phyloP scores from a whole-genome alignment of 2,797 vertebrate genomes.

The Pteronotus mesoamericanus region DNA sequence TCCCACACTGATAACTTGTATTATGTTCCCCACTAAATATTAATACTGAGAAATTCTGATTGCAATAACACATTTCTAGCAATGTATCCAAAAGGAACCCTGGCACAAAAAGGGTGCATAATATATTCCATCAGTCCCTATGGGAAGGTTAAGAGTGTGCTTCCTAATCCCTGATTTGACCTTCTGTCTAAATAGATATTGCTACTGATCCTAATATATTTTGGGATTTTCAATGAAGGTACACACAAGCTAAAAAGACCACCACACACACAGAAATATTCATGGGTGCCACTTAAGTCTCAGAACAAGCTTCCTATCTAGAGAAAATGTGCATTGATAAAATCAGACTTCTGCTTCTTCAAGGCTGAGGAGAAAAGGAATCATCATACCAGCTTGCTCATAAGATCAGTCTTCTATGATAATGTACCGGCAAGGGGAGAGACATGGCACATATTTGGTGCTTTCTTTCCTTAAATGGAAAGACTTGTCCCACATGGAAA shows the following conservation, averaged over 20 bases:
- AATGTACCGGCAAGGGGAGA: not conserved
- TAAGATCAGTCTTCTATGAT: not conserved
- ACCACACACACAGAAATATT: not conserved
- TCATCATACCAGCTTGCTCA: not conserved
- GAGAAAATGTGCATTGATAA: conserved; percentile 35
- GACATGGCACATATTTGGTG: not conserved
- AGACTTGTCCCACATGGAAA: not conserved
- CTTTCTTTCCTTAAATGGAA: not conserved
- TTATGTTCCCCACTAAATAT: not conserved
- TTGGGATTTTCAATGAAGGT: not conserved
- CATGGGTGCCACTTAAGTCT: not conserved
- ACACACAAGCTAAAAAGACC: not conserved
- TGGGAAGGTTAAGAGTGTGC: not conserved
- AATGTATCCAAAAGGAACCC: not conserved
- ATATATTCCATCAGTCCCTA: not conserved
- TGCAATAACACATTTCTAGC: not conserved
- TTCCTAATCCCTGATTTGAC: not conserved
- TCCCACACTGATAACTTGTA: not conserved
- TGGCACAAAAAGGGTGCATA: not conserved
- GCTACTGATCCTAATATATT: not conserved
- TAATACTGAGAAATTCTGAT: not conserved
- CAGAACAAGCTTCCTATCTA: not conserved
- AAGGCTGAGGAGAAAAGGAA: not conserved
- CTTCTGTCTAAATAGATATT: not conserved
- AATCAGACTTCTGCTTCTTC: conserved; percentile 42